Base-by-base conservation (phyloP, 2,888 invertebrate species). In the Drosophila villosipedis region DNA sequence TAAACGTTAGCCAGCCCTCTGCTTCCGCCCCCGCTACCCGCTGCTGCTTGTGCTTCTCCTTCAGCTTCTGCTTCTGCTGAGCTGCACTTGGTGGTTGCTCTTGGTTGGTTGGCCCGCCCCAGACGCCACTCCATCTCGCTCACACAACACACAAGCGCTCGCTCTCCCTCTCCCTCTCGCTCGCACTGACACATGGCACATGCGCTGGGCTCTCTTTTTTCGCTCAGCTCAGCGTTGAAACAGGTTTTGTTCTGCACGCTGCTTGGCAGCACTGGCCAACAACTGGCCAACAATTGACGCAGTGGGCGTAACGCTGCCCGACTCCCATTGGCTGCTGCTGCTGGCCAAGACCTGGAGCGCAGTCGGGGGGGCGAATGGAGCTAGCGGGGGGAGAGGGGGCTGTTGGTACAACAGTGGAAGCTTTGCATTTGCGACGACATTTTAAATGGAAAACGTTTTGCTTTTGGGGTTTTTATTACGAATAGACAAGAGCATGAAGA, bases 401-500 rank as follows among this genome's bases (percentile, higher is more conserved):
- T 39, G n/a, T 0, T 1, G 39, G n/a, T 9, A 19, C 16, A 30
- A 30, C 39, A 57, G 39, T 57, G 37, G 39, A 57, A 59, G 66
- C 64, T 72, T 67, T 73, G 83, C 68, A 68, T 77, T 85, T 80
- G 75, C 84, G 91, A 88, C 92, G 92, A 91, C 92, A 91, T 91
- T 92, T 92, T 92, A 91, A 92, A 91, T 90, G 82, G 90, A 91
- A 92, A 92, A 81, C 91, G 92, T 90, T 92, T 92, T 92, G 92
- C 91, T 92, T 92, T 92, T 92, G 90, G 89, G 89, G 86, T 86
- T 91, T 90, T 89, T 84, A 81, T 89, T 84, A 80, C 80, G 78
- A 65, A 80, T 78, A 76, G 76, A 82, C 74, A 80, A 84, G 68
- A 63, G 84, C 57, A 75, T 81, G 83, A 78, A 80, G 75, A 80